These are phyloP conservation scores for Tragulus kanchil DNA, from an alignment of 2,113 vertebrate species.

Conservation along the genomic window DNA sequence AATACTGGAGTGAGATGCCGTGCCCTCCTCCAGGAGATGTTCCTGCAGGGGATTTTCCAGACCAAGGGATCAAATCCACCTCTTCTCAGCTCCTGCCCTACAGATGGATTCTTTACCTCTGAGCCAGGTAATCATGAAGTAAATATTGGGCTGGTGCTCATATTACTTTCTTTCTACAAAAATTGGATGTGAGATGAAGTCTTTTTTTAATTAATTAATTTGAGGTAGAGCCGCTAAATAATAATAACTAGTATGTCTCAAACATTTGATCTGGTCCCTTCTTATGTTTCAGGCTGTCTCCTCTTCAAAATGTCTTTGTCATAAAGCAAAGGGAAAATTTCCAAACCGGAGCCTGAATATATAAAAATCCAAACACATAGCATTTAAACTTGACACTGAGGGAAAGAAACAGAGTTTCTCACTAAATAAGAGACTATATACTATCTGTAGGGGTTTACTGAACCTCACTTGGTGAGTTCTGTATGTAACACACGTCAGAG, in stretches of 20 bases:
- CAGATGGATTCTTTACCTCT: background rate
- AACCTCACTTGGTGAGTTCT: background rate
- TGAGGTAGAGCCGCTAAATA: background rate
- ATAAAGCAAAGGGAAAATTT: background rate
- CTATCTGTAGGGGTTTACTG: background rate
- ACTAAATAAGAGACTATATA: background rate
- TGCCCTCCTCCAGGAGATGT: background rate
- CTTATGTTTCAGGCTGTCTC: background rate
- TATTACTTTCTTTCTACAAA: background rate
- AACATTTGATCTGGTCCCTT: background rate
- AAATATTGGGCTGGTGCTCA: background rate
- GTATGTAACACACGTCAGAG: background rate
- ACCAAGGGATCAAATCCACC: background rate
- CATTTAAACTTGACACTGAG: background rate
- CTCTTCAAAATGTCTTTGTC: background rate
- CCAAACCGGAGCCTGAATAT: background rate
- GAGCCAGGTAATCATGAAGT: background rate
- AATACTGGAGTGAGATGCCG: background rate
- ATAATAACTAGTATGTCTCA: background rate
- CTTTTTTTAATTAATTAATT: background rate
- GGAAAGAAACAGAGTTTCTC: background rate
- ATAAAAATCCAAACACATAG: background rate
- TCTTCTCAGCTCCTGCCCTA: background rate
- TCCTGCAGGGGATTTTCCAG: background rate
- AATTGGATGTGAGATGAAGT: background rate